Conservation (phyloP, 1,140 invertebrate genomes). For the Bombus fervidus region DNA sequence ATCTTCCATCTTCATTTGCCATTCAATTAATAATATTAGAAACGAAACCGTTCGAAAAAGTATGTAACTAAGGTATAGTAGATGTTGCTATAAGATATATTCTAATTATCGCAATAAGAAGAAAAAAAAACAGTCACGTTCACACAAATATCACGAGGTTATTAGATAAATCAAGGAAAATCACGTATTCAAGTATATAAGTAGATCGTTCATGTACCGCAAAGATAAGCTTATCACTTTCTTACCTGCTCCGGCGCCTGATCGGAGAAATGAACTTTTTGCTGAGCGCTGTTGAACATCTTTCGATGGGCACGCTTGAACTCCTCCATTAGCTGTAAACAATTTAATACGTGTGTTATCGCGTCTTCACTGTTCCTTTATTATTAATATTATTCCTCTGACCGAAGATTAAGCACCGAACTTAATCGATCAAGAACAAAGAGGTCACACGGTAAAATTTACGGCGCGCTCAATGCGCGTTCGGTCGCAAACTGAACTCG, state of each 20-base stretch:
- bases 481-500: background rate
- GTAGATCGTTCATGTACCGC: background rate
- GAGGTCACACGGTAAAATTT: background rate
- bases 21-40: background rate
- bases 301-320: conserved; percentile 92
- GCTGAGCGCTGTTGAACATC: conserved; percentile 87
- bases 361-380: background rate
- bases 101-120: background rate
- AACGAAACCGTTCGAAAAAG: background rate
- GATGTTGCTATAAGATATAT: background rate
- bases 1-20: background rate
- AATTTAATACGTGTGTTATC: conserved; percentile 14
- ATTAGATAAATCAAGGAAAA: background rate
- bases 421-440: background rate
- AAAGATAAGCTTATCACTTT: conserved; percentile 25
- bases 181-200: background rate
- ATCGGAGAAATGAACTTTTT: conserved; percentile 69
- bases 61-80: background rate
- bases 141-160: background rate
- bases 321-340: conserved; percentile 90
- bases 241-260: conserved; percentile 72
- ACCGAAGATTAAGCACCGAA: background rate
- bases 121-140: background rate
- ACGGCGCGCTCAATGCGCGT: background rate
- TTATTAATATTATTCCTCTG: background rate